Evolutionary conservation across 2,113 vertebrate genomes (phyloP).

Genomic region (Cyanoliseus patagonus): DNA sequence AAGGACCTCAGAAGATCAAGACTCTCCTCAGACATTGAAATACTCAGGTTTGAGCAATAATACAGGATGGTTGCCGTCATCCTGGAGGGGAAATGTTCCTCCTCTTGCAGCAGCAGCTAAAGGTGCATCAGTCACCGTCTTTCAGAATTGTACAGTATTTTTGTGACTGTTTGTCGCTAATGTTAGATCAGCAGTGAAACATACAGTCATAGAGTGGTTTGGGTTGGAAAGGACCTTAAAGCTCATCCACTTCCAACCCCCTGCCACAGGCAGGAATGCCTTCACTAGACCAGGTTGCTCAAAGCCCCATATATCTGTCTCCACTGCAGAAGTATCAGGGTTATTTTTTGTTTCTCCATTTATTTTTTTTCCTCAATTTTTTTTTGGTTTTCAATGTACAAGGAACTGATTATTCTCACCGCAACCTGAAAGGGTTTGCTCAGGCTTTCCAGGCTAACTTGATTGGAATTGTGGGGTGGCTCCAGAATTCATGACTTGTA

Average conservation of each 20-base stretch:
- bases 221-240: neutral
- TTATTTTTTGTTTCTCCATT: neutral
- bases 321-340: neutral
- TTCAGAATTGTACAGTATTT: neutral
- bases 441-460: neutral
- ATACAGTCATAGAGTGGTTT: neutral
- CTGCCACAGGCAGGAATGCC: neutral
- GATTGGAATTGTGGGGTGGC: neutral
- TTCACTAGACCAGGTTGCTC: neutral
- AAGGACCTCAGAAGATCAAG: constrained; percentile 9
- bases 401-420: neutral
- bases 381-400: accelerated
- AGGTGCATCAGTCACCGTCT: neutral
- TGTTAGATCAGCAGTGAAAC: neutral
- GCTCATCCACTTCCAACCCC: neutral
- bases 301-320: neutral
- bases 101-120: neutral
- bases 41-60: neutral
- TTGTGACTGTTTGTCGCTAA: accelerated
- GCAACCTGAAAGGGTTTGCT: neutral
- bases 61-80: neutral
- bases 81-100: neutral
- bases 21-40: neutral
- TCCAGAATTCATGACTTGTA: neutral
- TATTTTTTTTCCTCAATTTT: neutral